Conservation (phyloP, 1,140 invertebrate genomes). For the Lanistes nyassanus region DNA sequence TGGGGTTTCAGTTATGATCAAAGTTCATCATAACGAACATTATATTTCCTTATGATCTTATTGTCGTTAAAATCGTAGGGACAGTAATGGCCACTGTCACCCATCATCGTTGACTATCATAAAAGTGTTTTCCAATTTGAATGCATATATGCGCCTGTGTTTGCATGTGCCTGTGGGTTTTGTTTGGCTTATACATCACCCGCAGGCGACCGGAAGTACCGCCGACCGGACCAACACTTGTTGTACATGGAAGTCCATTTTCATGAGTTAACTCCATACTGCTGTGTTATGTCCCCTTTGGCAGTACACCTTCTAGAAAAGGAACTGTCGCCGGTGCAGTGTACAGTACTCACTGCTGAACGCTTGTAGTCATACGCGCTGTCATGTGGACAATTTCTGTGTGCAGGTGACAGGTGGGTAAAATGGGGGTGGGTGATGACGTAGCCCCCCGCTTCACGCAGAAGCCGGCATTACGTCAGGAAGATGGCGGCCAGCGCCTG, state of each 20-base stretch:
- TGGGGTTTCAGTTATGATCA: too few species aligned
- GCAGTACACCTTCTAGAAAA: background rate
- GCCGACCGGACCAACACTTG: background rate
- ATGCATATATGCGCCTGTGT: too few species aligned
- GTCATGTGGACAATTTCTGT: background rate
- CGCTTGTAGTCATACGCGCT: background rate
- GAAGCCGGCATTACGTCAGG: constrained; percentile 95
- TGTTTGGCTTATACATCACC: too few species aligned
- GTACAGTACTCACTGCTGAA: background rate
- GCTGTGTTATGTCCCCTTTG: background rate
- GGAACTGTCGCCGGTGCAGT: background rate
- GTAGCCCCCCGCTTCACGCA: constrained; percentile 96
- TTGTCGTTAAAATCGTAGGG: too few species aligned
- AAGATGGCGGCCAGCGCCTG: constrained; percentile 79
- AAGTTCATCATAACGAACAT: too few species aligned
- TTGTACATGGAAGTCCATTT: too few species aligned
- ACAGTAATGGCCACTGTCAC: too few species aligned
- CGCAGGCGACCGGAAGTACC: too few species aligned
- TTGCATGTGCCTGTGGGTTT: too few species aligned
- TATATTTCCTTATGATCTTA: too few species aligned
- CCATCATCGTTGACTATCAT: too few species aligned
- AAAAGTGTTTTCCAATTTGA: too few species aligned
- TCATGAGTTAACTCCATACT: background rate
- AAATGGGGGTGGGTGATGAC: constrained; percentile 91
- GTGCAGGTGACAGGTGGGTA: background rate